Percentiles rank a stretch among this genome's conserved stretches.
These are phyloP conservation scores for Manis pentadactyla DNA, from an alignment of 2,797 vertebrate genomes.

Conservation along the genomic window DNA sequence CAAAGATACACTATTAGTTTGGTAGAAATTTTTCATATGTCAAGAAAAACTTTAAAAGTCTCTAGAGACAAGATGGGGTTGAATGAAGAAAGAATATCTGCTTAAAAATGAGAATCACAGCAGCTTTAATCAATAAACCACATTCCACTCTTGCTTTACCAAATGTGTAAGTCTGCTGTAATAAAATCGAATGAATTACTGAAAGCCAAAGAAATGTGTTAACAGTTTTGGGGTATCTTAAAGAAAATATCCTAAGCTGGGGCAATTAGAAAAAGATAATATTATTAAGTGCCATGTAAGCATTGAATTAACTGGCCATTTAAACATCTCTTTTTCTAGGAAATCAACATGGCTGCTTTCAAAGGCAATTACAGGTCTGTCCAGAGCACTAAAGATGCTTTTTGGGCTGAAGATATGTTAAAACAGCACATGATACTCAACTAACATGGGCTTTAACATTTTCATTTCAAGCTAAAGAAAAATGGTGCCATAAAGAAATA, in stretches of 20 bases:
- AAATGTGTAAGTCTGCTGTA: background rate
- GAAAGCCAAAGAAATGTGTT: conserved; percentile 2
- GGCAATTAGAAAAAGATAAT: conserved; percentile 36
- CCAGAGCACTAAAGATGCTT: background rate
- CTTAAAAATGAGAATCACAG: conserved; percentile 41
- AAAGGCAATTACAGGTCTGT: conserved; percentile 45
- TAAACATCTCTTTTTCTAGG: background rate
- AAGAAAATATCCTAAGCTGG: background rate
- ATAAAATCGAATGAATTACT: conserved; percentile 45
- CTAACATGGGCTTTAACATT: background rate
- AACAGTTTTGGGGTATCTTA: background rate
- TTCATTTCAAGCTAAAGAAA: conserved; percentile 51
- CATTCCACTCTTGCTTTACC: conserved; percentile 36
- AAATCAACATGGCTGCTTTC: background rate
- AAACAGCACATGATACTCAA: conserved; percentile 18
- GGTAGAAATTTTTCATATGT: conserved; percentile 11
- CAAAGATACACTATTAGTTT: background rate
- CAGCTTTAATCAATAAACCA: conserved; percentile 53
- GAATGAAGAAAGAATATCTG: background rate
- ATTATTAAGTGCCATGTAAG: background rate
- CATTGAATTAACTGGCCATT: background rate
- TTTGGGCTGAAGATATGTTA: background rate
- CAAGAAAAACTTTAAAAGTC: background rate
- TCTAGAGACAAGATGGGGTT: conserved; percentile 5
- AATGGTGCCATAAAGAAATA: background rate